Base-by-base conservation (phyloP, 2,113 vertebrate species). In the Oplegnathus fasciatus region DNA sequence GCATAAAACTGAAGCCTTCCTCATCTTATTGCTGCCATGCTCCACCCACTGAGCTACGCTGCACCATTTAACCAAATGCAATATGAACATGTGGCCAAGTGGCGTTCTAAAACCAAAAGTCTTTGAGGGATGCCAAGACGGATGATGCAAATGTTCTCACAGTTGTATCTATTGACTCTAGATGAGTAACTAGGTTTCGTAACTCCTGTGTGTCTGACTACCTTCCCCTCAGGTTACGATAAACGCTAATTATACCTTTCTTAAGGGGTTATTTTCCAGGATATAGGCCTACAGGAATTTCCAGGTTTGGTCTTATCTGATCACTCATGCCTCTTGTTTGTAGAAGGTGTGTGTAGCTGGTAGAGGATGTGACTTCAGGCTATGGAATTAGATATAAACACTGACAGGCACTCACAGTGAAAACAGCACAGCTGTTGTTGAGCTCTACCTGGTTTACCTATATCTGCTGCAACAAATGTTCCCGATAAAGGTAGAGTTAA, bases 111-210 rank as follows among this genome's bases (percentile, higher is more conserved):
- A 69, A 68, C 14, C 65, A 55, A 6, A 64, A 78, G 60, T 67
- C 78, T 65, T 58, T 9, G 1, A 42, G 75, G 60, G 57, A 83
- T 58, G 66, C 57, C 48, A 46, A 20, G 34, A 61, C 6, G 34
- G 77, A 32, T 75, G 67, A 78, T 65, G 67, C 80, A 86, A 75
- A 89, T 78, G 78, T 77, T 69, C 81, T 80, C 75, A 75, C 83
- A 84, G 55, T 71, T 72, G 52, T 68, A 68, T 69, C 32, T 79
- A 6, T 82, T 81, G 61, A 77, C 67, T 90, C 30, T 26, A 13
- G 74, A 75, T 83, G 83, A 89, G 72, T 75, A 46, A 83, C 20
- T 57, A n/a, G 5, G 17, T 85, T 85, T 78, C 46, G 1, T 68
- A 68, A 80, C 64, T 65, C 32, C 80, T 5, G 66, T 46, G 6